Evolutionary conservation across 1,140 invertebrate species (phyloP).

Genomic region (Pogonognathellus flavescens): DNA sequence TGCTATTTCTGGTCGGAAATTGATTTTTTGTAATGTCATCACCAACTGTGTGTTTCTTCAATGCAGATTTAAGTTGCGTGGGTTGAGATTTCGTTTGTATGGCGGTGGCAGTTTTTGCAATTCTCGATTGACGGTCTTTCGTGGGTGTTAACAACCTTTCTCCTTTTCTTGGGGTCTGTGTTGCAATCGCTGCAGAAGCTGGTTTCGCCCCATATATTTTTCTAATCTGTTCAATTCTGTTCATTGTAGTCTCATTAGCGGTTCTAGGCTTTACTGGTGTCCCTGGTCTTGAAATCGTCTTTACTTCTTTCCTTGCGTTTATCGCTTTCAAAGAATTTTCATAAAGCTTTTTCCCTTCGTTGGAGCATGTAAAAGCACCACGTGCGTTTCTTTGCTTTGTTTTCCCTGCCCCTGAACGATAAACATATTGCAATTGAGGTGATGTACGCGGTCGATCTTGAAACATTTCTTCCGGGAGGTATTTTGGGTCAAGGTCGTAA

Average conservation of each 20-base stretch:
- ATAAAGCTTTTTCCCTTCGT: no score
- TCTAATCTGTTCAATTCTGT: neutral
- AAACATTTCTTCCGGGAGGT: neutral
- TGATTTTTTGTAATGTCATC: no score
- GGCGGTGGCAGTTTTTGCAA: neutral
- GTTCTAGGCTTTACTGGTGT: neutral
- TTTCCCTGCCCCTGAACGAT: neutral
- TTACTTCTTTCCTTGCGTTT: neutral
- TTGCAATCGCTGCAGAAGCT: neutral
- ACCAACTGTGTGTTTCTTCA: neutral
- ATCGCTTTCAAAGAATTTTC: neutral
- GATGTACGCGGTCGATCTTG: neutral
- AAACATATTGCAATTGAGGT: neutral
- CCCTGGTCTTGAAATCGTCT: neutral
- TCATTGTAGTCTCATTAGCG: neutral
- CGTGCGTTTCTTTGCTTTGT: neutral
- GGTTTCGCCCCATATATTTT: constrained; percentile 1
- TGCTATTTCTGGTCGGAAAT: neutral
- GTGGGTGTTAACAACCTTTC: constrained; percentile 17
- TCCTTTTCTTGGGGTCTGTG: constrained; percentile 16
- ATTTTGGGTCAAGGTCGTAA: neutral
- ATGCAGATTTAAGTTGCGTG: neutral
- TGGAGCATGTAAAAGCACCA: no score
- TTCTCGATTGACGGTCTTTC: neutral
- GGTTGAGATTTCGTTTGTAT: neutral